Evolutionary conservation across 2,888 invertebrate species (phyloP), one percentile per base, ranked within the genome.

Genomic region (Megaustenia siamemsis): DNA sequence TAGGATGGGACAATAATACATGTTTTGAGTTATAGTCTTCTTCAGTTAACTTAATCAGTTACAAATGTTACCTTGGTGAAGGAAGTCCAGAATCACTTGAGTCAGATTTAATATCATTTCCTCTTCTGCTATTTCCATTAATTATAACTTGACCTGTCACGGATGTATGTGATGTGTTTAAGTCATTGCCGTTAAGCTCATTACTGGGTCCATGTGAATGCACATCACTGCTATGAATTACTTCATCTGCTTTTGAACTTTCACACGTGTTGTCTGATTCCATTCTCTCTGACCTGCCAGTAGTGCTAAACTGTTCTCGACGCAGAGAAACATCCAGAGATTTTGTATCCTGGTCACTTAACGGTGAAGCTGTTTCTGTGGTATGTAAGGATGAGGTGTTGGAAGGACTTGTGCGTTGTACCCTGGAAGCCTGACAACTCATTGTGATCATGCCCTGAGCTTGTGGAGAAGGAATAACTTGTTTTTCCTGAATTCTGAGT

Each of bases 281-380:
- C 28, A 73, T 18, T 18, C 43, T 60, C n/a, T 69, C 63, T 3
- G 84, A 71, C 21, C 43, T 60, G 18, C 84, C 79, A 35, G 71
- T 21, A 43, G 63, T 24, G 24, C 68, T 32, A 60, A 79, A 84
- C 38, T 73, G 45, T 45, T 81, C 85, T 45, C 81, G 73, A 15
- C 80, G 40, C 69, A 75, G 53, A 32, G 76, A 68, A 53, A 85
- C 85, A 53, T 81, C 85, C 12, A 49, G 32, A 73, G 76, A 56
- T n/a, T 43, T 35, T 35, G 66, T 28, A 10, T 84, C 81, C 24
- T 73, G 71, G 24, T 35, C 35, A 40, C 28, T 4, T 21, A 78
- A 18, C n/a, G 49, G n/a, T n/a, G 28, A 15, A 24, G 43, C 53
- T 35, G 38, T 49, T 10, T 69, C 53, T 32, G 45, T 73, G 45